Percentiles rank a stretch among this genome's conserved stretches.
phyloP scores from a whole-genome alignment of 2,113 vertebrate species.

The Philantomba maxwellii region DNA sequence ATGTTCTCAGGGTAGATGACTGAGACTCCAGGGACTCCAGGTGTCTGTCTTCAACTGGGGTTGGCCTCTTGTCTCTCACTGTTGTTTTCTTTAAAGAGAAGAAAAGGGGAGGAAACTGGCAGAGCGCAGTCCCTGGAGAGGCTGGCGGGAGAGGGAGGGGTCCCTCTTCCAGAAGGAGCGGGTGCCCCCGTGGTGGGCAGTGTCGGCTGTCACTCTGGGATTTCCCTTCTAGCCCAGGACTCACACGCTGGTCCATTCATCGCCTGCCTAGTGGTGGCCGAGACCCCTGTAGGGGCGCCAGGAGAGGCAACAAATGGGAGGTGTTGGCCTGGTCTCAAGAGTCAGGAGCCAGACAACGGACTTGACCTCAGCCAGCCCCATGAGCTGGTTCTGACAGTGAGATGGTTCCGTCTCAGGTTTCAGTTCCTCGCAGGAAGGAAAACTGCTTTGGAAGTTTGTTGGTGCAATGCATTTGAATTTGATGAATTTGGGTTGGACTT shows the following conservation, averaged over 20 bases:
- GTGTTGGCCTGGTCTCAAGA: neutral
- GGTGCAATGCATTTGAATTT: neutral
- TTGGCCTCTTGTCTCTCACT: neutral
- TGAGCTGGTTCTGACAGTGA: neutral
- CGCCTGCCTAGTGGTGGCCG: neutral
- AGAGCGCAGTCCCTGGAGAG: neutral
- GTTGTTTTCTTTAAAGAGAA: neutral
- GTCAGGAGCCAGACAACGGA: neutral
- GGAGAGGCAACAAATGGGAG: neutral
- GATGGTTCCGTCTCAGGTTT: neutral
- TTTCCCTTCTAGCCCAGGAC: neutral
- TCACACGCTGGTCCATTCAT: rapidly evolving
- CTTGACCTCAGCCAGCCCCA: neutral
- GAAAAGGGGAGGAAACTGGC: neutral
- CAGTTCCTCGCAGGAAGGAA: neutral
- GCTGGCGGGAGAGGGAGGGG: neutral
- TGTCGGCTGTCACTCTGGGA: neutral
- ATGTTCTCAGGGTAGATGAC: neutral
- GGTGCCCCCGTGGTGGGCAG: too few relatives aligned
- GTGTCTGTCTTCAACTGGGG: neutral
- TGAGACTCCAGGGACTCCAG: too few relatives aligned
- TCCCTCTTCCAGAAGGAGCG: neutral
- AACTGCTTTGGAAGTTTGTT: neutral
- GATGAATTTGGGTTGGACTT: neutral
- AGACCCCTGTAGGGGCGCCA: neutral